Evolutionary conservation across 2,113 vertebrate species (phyloP).

Genomic region (Glareola pratincola): DNA sequence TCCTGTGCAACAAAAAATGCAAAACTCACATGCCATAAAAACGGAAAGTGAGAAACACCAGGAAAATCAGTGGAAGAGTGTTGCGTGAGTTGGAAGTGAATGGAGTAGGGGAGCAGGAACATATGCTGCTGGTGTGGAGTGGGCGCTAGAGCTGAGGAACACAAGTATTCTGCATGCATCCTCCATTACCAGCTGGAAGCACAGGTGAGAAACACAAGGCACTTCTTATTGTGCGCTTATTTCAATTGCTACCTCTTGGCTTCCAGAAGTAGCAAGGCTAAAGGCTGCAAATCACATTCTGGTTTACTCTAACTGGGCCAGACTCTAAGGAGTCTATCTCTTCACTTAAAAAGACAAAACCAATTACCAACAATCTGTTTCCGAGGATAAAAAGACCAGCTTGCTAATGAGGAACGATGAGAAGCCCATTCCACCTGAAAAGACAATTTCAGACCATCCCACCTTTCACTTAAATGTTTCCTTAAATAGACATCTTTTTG

Average conservation of each 20-base stretch:
- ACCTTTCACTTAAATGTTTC: background rate
- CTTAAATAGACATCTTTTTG: background rate
- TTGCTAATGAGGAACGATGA: background rate
- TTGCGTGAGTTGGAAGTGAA: background rate
- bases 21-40: background rate
- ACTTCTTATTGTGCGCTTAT: background rate
- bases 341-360: conserved; percentile 2
- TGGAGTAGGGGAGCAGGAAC: background rate
- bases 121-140: background rate
- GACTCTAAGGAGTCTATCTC: background rate
- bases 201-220: background rate
- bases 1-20: background rate
- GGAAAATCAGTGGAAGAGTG: background rate
- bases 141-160: background rate
- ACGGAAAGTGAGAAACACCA: background rate
- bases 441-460: background rate
- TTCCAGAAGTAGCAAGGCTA: background rate
- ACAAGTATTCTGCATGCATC: background rate
- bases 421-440: background rate
- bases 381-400: background rate
- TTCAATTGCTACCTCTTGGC: background rate
- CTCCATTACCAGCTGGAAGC: background rate
- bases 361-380: background rate
- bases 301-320: background rate
- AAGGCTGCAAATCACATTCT: background rate